Base-by-base conservation (phyloP, 2,888 invertebrate genomes). In the Campoplex capitator region DNA sequence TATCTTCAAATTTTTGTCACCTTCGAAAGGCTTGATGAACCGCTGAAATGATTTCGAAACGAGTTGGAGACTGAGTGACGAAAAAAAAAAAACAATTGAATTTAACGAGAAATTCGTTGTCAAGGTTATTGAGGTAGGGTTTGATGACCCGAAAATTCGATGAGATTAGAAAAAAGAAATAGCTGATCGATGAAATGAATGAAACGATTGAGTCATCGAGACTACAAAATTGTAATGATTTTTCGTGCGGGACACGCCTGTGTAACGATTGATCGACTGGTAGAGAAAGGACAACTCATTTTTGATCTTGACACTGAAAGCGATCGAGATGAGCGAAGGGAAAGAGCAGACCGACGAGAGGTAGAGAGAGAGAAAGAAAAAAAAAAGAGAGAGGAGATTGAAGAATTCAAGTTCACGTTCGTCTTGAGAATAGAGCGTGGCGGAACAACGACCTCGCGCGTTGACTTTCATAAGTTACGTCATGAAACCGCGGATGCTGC, bases 361-460 rank as follows among this genome's bases (percentile, higher is more conserved):
- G 23, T 0, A 23, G 23, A 23, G 23, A 23, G 23, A 23, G 23
- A 23, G 23, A 23, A 0, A 23, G 70, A 45, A 42, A 71, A 35
- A 71, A 71, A 68, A 56, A 77, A 85, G 81, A 58, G 74, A 68
- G 73, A 48, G 54, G 58, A 71, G 58, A 79, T 71, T 48, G 62
- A 56, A 71, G 45, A 58, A 78, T 81, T 86, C 81, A 84, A 82
- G 86, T 87, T 87, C 86, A 82, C 84, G 84, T 84, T 86, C 74
- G 67, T 74, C 58, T 48, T 38, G 75, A 80, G 67, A 67, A 74
- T 82, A 75, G 38, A 62, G 74, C 65, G 54, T 42, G 51, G n/a
- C 70, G 71, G 83, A 83, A 83, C 83, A 77, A 77, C 76, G 83
- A 77, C 76, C 83, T 83, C 76, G 48, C 45, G 58, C 75, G 32